phyloP scores from a whole-genome alignment of 64 coral and sea anemone genomes.

The Porites australiensis region DNA sequence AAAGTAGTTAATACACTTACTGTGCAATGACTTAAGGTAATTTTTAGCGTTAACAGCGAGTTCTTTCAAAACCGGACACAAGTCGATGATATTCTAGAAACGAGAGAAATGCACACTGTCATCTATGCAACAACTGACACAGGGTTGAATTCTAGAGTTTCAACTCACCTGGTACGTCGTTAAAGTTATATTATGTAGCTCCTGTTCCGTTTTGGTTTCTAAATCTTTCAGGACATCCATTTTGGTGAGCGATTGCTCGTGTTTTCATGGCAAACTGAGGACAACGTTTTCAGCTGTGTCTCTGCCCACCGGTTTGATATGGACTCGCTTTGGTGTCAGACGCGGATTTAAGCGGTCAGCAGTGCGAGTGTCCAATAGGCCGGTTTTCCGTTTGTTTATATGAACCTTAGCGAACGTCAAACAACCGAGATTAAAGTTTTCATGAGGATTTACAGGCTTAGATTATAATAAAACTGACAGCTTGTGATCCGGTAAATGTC shows the following conservation, averaged over 20 bases:
- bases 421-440: neutral
- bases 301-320: too few relatives aligned
- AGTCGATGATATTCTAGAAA: constrained; percentile 61
- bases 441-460: constrained; percentile 12
- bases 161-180: constrained; percentile 27
- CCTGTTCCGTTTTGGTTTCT: constrained; percentile 27
- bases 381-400: neutral
- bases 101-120: neutral
- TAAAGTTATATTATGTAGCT: constrained; percentile 45
- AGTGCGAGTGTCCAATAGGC: neutral
- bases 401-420: neutral
- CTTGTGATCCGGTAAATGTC: neutral
- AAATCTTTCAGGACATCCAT: constrained; percentile 28
- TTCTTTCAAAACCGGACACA: constrained; percentile 51
- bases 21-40: constrained; percentile 61
- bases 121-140: too few relatives aligned
- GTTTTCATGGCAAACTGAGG: constrained; percentile 7
- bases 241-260: too few relatives aligned
- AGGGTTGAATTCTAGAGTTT: neutral
- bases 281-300: neutral
- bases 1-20: constrained; percentile 39
- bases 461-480: neutral
- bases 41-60: constrained; percentile 37
- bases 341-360: constrained; percentile 11
- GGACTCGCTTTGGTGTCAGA: constrained; percentile 11